A percentile compares a stretch with the other conserved stretches of the same genome.
Evolutionary conservation across 2,113 vertebrate species (phyloP).

Genomic region (Pituophis catenifer): DNA sequence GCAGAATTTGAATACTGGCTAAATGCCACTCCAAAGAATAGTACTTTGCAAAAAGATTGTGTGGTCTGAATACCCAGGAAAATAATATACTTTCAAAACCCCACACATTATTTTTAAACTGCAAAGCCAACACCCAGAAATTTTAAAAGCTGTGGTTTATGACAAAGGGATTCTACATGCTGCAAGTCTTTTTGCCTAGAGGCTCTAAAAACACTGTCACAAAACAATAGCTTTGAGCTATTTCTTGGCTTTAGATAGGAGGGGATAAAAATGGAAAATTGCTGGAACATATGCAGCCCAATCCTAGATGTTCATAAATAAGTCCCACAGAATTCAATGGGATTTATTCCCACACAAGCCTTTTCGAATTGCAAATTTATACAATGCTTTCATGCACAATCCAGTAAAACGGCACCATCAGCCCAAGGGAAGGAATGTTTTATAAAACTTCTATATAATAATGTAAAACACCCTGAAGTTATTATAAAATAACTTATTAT

Average conservation of each 20-base stretch:
- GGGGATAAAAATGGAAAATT: background rate
- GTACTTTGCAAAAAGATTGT: conserved; percentile 22
- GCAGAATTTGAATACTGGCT: background rate
- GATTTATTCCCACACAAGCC: background rate
- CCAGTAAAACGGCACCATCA: background rate
- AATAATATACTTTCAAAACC: conserved; percentile 16
- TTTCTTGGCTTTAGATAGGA: background rate
- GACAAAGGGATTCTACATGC: conserved; percentile 20
- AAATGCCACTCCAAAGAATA: conserved; percentile 2
- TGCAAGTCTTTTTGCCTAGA: background rate
- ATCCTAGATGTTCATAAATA: background rate
- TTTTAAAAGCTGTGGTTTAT: conserved; percentile 4
- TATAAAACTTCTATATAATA: background rate
- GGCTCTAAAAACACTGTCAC: background rate
- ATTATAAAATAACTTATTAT: background rate
- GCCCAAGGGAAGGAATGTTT: background rate
- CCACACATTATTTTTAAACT: conserved; percentile 29
- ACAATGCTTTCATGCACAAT: background rate
- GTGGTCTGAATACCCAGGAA: conserved; percentile 6
- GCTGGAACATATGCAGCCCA: background rate
- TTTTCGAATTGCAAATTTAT: background rate
- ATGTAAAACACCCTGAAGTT: background rate
- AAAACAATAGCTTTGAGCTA: conserved; percentile 16
- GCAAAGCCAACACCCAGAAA: conserved; percentile 30
- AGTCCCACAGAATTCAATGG: background rate